phyloP scores from a whole-genome alignment of 2,113 vertebrate genomes.

The Phylloscopus trochiloides region DNA sequence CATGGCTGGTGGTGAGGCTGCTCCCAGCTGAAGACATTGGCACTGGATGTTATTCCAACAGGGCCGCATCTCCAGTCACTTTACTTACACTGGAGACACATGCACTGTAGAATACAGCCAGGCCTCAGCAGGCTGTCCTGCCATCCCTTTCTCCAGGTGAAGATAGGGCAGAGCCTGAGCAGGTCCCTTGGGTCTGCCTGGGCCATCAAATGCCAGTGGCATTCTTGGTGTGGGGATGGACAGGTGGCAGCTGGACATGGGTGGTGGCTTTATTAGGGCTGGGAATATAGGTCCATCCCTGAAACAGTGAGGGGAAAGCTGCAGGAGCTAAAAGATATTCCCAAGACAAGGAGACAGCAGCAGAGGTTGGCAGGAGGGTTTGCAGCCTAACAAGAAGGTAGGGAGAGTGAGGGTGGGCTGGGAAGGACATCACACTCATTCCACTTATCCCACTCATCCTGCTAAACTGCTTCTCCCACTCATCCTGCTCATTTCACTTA shows the following conservation, averaged over 20 bases:
- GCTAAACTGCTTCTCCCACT: not conserved
- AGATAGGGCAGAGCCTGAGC: not conserved
- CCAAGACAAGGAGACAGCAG: not conserved
- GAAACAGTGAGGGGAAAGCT: not conserved
- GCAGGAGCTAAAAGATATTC: not conserved
- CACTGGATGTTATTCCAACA: constrained; percentile 97
- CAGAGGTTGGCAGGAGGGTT: not conserved
- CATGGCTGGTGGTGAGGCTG: not conserved
- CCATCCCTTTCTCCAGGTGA: not conserved
- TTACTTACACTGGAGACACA: constrained; percentile 98
- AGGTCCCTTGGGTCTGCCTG: not conserved
- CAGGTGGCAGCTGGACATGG: not conserved
- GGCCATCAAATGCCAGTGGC: not conserved
- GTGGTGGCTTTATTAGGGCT: not conserved
- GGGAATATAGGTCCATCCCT: not conserved
- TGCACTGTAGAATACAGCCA: constrained; percentile 99
- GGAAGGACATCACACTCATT: not conserved
- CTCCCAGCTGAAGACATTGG: constrained; percentile 41
- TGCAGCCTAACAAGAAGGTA: not conserved
- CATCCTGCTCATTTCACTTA: not conserved
- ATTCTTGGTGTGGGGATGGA: not conserved
- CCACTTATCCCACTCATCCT: not conserved
- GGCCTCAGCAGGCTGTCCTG: constrained; percentile 58
- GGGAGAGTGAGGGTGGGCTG: not conserved
- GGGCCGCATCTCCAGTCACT: constrained; percentile 92